Evolutionary conservation across 2,113 vertebrate species (phyloP).

Genomic region (Sander vitreus): DNA sequence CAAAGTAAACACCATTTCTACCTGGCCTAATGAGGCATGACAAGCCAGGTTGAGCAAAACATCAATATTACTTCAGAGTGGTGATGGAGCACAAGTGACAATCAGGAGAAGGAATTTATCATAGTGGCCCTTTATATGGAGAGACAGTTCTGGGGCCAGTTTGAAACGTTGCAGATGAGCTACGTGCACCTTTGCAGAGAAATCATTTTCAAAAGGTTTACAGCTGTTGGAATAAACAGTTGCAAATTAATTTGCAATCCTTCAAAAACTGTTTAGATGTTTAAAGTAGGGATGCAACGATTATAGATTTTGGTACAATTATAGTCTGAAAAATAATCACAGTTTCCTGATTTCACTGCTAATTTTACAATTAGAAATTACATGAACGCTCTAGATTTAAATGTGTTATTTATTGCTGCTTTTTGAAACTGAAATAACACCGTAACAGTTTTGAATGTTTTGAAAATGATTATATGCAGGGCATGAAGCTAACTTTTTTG

Average conservation of each 20-base stretch:
- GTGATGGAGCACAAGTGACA: slow-evolving; percentile 37
- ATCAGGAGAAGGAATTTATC: slow-evolving; percentile 42
- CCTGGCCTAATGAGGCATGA: slow-evolving; percentile 57
- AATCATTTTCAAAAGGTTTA: background rate
- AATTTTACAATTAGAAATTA: too few species aligned
- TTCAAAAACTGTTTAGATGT: background rate
- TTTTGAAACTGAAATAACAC: too few species aligned
- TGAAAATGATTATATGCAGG: too few species aligned
- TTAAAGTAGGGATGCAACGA: too few species aligned
- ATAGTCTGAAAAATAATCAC: too few species aligned
- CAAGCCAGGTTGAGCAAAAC: slow-evolving; percentile 50
- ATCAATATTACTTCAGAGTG: slow-evolving; percentile 56
- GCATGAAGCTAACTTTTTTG: too few species aligned
- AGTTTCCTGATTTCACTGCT: too few species aligned
- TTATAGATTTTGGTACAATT: too few species aligned
- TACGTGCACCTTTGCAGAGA: background rate
- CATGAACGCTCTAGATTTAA: too few species aligned
- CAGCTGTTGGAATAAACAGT: background rate
- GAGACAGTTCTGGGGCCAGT: slow-evolving; percentile 6
- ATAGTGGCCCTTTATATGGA: slow-evolving; percentile 37
- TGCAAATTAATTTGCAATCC: background rate
- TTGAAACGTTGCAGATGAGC: slow-evolving; percentile 24
- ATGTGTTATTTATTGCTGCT: too few species aligned
- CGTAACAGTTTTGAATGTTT: too few species aligned
- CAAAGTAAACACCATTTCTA: slow-evolving; percentile 44